phyloP scores from a whole-genome alignment of 2,888 invertebrate species.

The Rhogogaster chlorosoma region DNA sequence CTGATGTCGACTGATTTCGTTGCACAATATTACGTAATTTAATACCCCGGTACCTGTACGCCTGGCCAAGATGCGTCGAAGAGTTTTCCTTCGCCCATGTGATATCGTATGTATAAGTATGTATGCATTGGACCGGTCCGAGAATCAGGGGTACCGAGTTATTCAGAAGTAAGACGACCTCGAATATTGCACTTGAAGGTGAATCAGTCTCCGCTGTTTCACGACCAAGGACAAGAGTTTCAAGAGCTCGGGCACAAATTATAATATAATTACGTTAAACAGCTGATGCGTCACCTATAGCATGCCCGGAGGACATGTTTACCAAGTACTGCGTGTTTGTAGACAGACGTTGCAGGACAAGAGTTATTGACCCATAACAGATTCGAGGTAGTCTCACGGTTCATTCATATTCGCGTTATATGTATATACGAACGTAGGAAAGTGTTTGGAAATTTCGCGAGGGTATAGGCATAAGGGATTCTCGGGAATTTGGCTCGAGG shows the following conservation, averaged over 20 bases:
- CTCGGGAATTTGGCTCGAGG: neutral
- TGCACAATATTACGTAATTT: constrained; percentile 15
- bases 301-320: neutral
- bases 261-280: constrained; percentile 36
- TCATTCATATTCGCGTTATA: neutral
- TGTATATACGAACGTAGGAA: neutral
- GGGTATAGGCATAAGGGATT: neutral
- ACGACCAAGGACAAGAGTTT: constrained; percentile 17
- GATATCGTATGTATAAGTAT: neutral
- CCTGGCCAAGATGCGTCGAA: too few species aligned
- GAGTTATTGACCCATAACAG: constrained; percentile 15
- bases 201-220: constrained; percentile 21
- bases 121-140: constrained; percentile 1
- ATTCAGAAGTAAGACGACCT: constrained; percentile 39
- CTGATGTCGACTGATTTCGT: neutral
- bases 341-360: constrained; percentile 12
- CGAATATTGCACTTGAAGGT: constrained; percentile 39
- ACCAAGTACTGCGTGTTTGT: neutral
- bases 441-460: neutral
- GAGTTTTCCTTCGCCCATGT: neutral
- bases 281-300: constrained; percentile 40
- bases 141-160: neutral
- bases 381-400: neutral
- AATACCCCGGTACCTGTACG: neutral
- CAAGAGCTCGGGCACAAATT: neutral